phyloP scores from a whole-genome alignment of 1,140 invertebrate species.

The Acyrthosiphon pisum region DNA sequence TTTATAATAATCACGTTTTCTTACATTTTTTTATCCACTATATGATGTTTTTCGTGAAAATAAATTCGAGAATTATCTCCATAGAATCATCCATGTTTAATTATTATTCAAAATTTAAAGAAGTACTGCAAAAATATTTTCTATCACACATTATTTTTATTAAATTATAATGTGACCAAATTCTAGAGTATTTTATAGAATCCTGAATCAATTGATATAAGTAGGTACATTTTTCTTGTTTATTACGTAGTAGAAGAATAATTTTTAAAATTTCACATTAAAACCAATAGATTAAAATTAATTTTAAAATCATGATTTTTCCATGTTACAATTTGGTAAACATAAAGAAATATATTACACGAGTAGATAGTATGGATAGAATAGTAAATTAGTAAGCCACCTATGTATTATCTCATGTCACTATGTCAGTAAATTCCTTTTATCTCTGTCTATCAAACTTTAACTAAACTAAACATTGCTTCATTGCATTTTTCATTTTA shows the following conservation, averaged over 20 bases:
- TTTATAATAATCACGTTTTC: not conserved
- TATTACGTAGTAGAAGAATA: not conserved
- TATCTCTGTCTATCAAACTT: not conserved
- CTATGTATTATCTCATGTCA: not conserved
- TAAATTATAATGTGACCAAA: not conserved
- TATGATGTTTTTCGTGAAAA: not conserved
- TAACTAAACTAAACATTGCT: not conserved
- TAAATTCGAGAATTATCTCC: not conserved
- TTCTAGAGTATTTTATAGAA: not conserved
- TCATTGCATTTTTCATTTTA: not conserved
- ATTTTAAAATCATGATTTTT: not conserved
- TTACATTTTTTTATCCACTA: not conserved
- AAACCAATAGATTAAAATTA: not conserved
- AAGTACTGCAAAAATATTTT: not conserved
- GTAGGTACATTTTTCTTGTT: not conserved
- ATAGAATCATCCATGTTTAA: not conserved
- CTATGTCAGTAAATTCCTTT: not conserved
- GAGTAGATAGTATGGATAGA: not conserved
- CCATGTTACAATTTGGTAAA: not conserved
- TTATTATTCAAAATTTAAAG: not conserved
- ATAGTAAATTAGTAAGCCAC: not conserved
- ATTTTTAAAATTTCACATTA: not conserved
- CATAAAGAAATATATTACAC: not conserved
- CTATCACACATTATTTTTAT: not conserved
- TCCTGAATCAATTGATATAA: not conserved